A percentile compares a stretch with the other conserved stretches of the same genome.
These are phyloP conservation scores for Tamias sibiricus DNA, from an alignment of 2,113 vertebrate species.

Conservation along the genomic window DNA sequence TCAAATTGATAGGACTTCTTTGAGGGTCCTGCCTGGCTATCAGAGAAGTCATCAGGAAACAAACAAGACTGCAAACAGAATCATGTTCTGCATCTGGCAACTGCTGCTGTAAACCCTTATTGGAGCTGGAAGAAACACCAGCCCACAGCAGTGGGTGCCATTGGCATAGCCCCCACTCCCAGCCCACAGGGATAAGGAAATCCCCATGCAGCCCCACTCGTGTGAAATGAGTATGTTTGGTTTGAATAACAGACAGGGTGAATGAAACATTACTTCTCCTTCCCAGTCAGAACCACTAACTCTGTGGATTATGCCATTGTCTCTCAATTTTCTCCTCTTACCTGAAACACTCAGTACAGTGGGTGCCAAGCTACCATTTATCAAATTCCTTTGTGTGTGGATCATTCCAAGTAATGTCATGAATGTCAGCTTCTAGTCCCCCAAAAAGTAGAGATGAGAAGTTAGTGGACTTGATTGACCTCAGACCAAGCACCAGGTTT, in stretches of 20 bases:
- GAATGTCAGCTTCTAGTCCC: conserved; percentile 24
- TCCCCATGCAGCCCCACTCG: background rate
- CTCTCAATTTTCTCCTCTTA: conserved; percentile 34
- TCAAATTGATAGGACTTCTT: background rate
- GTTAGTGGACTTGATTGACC: conserved; percentile 14
- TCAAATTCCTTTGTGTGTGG: background rate
- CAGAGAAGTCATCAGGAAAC: background rate
- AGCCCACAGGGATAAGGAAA: background rate
- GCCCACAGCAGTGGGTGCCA: too few species aligned
- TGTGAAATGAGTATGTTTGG: background rate
- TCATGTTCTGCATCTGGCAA: background rate
- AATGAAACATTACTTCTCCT: background rate
- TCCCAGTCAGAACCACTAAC: background rate
- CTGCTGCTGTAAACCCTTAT: background rate
- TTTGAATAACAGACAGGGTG: background rate
- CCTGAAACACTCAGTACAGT: background rate
- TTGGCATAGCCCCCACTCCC: background rate
- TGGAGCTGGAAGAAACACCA: background rate
- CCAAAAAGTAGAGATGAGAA: conserved; percentile 32
- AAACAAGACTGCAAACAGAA: background rate
- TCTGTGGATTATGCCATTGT: background rate
- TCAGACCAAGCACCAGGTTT: background rate
- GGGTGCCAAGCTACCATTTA: background rate
- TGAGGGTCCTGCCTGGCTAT: too few species aligned
- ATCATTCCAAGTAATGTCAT: conserved; percentile 9